Percentiles rank a stretch among this genome's conserved stretches.
Conservation (phyloP, 35 echinoderm and acorn worm genomes). For the Apostichopus japonicus region DNA sequence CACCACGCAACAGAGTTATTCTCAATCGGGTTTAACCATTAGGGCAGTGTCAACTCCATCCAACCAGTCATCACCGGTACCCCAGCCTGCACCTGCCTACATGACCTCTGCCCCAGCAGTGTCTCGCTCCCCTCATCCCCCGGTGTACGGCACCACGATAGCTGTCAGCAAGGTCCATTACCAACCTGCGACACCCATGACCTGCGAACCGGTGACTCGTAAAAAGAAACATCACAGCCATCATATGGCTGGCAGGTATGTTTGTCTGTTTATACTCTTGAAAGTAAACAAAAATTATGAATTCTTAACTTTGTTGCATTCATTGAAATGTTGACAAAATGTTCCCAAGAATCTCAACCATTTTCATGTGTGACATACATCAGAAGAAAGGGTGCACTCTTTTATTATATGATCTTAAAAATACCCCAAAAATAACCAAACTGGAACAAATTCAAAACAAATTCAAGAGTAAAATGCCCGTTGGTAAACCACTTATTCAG, state of each 20-base stretch:
- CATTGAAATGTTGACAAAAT: no score
- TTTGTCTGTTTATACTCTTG: neutral
- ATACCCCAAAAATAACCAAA: no score
- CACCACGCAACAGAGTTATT: slow-evolving; percentile 54
- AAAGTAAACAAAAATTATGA: no score
- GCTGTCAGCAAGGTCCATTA: slow-evolving; percentile 95
- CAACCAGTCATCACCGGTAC: slow-evolving; percentile 40
- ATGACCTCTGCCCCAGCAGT: slow-evolving; percentile 80
- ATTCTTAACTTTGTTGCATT: no score
- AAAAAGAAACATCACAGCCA: slow-evolving; percentile 67
- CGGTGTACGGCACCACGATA: slow-evolving; percentile 81
- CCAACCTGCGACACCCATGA: slow-evolving; percentile 89
- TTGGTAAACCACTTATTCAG: no score
- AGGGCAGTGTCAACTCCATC: slow-evolving; percentile 48
- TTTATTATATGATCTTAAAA: no score
- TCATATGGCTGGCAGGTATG: slow-evolving; percentile 51
- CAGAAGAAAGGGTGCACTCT: no score
- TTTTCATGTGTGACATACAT: no score
- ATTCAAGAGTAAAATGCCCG: no score
- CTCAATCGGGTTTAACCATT: slow-evolving; percentile 48
- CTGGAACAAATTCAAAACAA: no score
- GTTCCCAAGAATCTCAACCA: no score
- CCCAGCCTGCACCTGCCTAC: slow-evolving; percentile 84
- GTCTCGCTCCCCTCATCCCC: slow-evolving; percentile 66
- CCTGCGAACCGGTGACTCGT: slow-evolving; percentile 93